Evolutionary conservation across 2,888 invertebrate genomes (phyloP).

Genomic region (Noctua pronuba): DNA sequence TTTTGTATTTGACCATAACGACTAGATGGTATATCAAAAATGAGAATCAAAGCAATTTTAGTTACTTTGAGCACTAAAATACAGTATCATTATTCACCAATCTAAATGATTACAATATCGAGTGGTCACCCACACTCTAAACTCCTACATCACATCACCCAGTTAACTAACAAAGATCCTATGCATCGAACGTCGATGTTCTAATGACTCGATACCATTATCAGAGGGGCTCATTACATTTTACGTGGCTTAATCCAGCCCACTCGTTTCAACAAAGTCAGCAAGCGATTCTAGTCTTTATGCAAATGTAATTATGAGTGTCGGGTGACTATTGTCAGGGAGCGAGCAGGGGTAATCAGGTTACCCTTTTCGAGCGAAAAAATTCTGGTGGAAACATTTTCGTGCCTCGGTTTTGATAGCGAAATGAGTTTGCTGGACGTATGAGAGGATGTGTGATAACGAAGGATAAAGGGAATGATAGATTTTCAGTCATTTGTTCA

Average conservation of each 20-base stretch:
- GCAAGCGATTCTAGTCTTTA: conserved; percentile 80
- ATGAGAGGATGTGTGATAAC: not conserved
- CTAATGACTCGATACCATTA: conserved; percentile 83
- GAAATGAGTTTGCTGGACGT: conserved; percentile 24
- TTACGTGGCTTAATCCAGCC: conserved; percentile 79
- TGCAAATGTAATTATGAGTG: conserved; percentile 78
- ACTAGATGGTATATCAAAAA: not conserved
- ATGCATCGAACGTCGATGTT: conserved; percentile 64
- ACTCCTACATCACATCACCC: conserved; percentile 49
- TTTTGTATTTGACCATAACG: not conserved
- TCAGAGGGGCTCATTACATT: conserved; percentile 84
- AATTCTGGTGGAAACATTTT: conserved; percentile 68
- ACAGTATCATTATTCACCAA: not conserved
- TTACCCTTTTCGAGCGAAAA: conserved; percentile 78
- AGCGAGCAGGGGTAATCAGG: conserved; percentile 79
- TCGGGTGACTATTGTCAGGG: conserved; percentile 74
- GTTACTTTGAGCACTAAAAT: not conserved
- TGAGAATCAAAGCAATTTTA: not conserved
- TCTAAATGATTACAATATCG: conserved; percentile 6
- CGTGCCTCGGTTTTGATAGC: conserved; percentile 35
- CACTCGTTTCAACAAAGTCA: conserved; percentile 69
- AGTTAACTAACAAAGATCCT: conserved; percentile 55
- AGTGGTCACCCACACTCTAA: conserved; percentile 1
- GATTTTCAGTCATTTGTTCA: conserved; percentile 7
- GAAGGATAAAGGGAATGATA: not conserved